Conservation (phyloP, 2,113 vertebrate genomes). For the Scartelaos histophorus region DNA sequence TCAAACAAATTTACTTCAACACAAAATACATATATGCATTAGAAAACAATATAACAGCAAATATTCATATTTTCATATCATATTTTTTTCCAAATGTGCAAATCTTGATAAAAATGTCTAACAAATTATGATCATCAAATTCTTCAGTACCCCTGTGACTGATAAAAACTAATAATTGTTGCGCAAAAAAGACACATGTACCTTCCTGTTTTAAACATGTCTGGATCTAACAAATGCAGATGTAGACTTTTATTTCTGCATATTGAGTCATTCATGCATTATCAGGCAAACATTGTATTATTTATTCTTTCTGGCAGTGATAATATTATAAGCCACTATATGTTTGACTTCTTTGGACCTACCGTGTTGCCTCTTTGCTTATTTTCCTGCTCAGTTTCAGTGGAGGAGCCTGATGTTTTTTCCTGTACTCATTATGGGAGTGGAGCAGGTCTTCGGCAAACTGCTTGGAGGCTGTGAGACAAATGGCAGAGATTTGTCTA, state of each 20-base stretch:
- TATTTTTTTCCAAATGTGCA: no score
- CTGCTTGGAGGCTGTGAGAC: slow-evolving; percentile 86
- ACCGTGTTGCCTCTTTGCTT: slow-evolving; percentile 87
- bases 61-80: no score
- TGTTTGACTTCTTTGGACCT: slow-evolving; percentile 60
- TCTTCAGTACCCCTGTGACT: not conserved
- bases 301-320: not conserved
- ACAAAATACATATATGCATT: no score
- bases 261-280: slow-evolving; percentile 8
- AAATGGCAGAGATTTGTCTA: slow-evolving; percentile 23
- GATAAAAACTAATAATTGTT: slow-evolving; percentile 4
- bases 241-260: not conserved
- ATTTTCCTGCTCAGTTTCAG: slow-evolving; percentile 89
- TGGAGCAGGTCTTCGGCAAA: slow-evolving; percentile 88
- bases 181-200: slow-evolving; percentile 11
- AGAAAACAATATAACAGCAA: no score
- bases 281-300: not conserved
- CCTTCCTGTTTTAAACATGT: not conserved
- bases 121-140: no score
- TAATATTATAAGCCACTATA: slow-evolving; percentile 16
- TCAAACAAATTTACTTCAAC: no score
- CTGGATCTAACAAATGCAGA: not conserved
- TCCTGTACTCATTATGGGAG: slow-evolving; percentile 91
- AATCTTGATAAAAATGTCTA: no score
- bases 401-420: slow-evolving; percentile 85